phyloP scores from a whole-genome alignment of 2,113 vertebrate genomes.

The Acinonyx jubatus region DNA sequence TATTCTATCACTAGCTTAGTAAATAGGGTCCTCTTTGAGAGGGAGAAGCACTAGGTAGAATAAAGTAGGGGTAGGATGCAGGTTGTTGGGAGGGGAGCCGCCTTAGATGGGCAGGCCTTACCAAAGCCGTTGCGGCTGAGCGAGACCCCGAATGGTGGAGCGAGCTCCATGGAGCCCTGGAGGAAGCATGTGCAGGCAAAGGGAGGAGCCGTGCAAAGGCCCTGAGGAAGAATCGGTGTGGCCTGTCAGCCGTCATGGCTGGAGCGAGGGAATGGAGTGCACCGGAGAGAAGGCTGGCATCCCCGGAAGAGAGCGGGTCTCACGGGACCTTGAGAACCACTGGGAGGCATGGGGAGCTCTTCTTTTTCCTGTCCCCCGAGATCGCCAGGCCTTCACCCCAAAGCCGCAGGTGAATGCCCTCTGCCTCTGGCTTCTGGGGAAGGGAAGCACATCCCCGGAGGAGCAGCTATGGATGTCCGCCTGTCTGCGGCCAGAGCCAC shows the following conservation, averaged over 20 bases:
- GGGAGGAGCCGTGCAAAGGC: not conserved
- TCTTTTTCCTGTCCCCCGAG: not conserved
- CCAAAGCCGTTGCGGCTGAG: not conserved
- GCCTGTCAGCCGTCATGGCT: not conserved
- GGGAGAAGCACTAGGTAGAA: not conserved
- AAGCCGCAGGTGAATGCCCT: not conserved
- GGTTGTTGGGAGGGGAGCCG: not conserved
- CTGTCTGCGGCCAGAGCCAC: not conserved
- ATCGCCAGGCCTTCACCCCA: not conserved
- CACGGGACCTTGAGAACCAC: not conserved
- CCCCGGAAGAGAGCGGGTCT: not conserved
- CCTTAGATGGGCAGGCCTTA: not conserved
- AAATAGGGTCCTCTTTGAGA: not conserved
- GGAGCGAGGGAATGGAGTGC: accelerated
- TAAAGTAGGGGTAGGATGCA: not conserved
- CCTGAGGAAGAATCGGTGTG: not conserved
- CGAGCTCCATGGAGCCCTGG: not conserved
- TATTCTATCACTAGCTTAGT: not conserved
- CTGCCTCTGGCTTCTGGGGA: not conserved
- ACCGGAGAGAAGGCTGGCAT: no score
- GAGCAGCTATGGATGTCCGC: not conserved
- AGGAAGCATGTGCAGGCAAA: not conserved
- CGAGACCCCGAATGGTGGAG: not conserved
- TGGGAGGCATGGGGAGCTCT: not conserved
- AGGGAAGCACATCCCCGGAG: not conserved